Base-by-base conservation (phyloP, 2,113 vertebrate genomes). In the Myrmophylax atrothorax region DNA sequence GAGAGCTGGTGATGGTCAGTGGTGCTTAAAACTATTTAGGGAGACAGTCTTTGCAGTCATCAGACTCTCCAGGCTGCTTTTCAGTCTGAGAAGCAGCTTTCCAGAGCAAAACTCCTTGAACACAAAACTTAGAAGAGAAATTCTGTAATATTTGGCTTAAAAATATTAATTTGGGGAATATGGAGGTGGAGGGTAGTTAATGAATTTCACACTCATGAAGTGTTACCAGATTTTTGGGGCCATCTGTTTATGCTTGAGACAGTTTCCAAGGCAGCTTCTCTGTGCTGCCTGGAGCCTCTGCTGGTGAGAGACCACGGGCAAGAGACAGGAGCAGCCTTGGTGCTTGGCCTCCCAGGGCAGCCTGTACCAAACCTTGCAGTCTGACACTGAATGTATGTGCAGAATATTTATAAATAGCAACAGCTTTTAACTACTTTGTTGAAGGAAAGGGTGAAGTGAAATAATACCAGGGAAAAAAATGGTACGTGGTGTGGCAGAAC, bases 381-480 rank as follows among this genome's bases (percentile, higher is more conserved):
- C 93, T 96, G 96, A 94, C 84, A 24, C 91, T 87, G 94, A 93
- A 92, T 96, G 79, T 62, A 26, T 69, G 29, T 92, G 82, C 88
- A 87, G 85, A 31, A 67, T 12, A n/a, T 49, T 72, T 47, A 62
- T 44, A 86, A 96, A 93, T 53, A 92, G 87, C 79, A 89, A 35
- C 72, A 84, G 83, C 64, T 62, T 59, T 75, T n/a, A 37, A 37
- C 73, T 60, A 31, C 90, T 86, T 74, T 38, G 66, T 28, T 12
- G 35, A 79, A 58, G 72, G 85, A 37, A 46, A 80, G 56, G 68
- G 38, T 40, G 52, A 91, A 60, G 84, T 35, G 52, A 50, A 68
- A 64, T 8, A 26, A 49, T 55, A 63, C 6, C 24, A 2, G 62
- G 4, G 59, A 29, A 20, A 38, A 63, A 91, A 78, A 50, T 7